Conservation (phyloP, 2,113 vertebrate species). For the Myrmophylax atrothorax region DNA sequence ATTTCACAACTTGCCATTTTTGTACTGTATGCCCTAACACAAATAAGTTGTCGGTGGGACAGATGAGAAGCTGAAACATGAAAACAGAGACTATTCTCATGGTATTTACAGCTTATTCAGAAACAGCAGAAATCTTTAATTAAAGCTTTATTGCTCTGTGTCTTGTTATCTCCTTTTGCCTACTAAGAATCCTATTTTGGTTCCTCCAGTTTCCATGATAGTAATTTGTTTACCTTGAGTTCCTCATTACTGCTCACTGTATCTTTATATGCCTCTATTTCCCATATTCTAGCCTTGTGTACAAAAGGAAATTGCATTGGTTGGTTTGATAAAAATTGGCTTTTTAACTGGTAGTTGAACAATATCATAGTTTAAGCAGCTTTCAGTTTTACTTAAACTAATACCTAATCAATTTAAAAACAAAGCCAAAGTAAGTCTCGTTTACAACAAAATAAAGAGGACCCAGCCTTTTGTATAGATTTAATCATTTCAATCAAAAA, state of each 20-base stretch:
- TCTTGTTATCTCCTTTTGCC: not conserved
- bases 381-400: conserved; percentile 38
- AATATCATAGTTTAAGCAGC: not conserved
- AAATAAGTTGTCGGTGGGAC: not conserved
- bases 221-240: conserved; percentile 37
- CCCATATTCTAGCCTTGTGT: not conserved
- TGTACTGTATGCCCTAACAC: not conserved
- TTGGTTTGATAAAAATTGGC: conserved; percentile 45
- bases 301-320: conserved; percentile 13
- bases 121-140: conserved; percentile 58
- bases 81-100: not conserved
- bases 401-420: not conserved
- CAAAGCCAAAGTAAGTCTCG: not conserved
- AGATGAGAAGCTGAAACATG: not conserved
- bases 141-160: conserved; percentile 48
- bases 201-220: conserved; percentile 7
- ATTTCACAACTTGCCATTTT: not conserved
- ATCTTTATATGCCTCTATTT: conserved; percentile 9
- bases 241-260: conserved; percentile 36
- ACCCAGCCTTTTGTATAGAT: not conserved
- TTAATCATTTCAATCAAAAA: not conserved
- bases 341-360: conserved; percentile 47
- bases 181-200: conserved; percentile 22
- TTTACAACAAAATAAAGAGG: not conserved
- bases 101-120: conserved; percentile 13